Percentiles rank a stretch among this genome's conserved stretches.
These are phyloP conservation scores for Drosophila orosa DNA, from an alignment of 1,140 invertebrate genomes.

Conservation along the genomic window DNA sequence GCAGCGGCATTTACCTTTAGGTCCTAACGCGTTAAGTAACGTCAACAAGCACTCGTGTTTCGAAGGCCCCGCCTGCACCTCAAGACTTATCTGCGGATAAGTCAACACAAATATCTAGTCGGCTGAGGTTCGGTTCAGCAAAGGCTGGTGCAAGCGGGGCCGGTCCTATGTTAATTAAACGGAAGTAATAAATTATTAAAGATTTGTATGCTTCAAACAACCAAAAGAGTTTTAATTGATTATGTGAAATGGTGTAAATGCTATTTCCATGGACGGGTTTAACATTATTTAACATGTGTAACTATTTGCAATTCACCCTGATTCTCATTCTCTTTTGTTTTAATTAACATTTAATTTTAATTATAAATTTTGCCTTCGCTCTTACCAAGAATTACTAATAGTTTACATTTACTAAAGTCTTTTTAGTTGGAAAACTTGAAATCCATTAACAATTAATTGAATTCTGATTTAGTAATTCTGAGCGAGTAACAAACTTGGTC, in stretches of 20 bases:
- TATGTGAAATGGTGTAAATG: background rate
- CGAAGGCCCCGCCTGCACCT: constrained; percentile 11
- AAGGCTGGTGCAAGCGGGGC: constrained; percentile 18
- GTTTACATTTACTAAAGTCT: too few relatives aligned
- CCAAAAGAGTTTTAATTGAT: background rate
- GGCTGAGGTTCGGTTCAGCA: constrained; percentile 11
- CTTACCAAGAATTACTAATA: background rate
- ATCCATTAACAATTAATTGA: background rate
- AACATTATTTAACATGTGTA: too few relatives aligned
- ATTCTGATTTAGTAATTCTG: background rate
- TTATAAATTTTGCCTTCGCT: background rate
- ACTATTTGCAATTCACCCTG: background rate
- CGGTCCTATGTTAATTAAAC: constrained; percentile 7
- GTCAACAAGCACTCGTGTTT: constrained; percentile 14
- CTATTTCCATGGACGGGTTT: too few relatives aligned
- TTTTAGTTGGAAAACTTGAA: background rate
- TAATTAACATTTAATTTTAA: background rate
- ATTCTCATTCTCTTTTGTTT: background rate
- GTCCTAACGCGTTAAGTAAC: constrained; percentile 19
- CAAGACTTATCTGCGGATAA: background rate
- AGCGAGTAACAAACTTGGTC: background rate
- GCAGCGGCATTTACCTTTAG: constrained; percentile 36
- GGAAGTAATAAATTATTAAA: constrained; percentile 24
- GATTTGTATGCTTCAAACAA: constrained; percentile 1
- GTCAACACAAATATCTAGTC: constrained; percentile 30